Evolutionary conservation across 2,888 invertebrate species (phyloP), one percentile per base, ranked within the genome.

Genomic region (Harpagoxenus sublaevis): DNA sequence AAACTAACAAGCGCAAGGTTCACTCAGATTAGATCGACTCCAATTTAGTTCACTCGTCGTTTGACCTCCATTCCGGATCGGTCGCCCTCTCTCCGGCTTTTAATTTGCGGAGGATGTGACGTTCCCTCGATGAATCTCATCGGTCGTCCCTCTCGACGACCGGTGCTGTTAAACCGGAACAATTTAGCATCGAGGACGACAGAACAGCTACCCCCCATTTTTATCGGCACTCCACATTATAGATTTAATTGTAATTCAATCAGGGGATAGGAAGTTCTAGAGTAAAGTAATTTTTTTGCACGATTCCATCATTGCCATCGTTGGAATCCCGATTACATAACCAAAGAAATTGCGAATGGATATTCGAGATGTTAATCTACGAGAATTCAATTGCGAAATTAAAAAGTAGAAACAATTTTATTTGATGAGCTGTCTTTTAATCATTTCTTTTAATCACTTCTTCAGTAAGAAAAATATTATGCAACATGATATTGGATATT

Each of bases 21-120:
- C 86, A 86, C 83, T 77, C 83, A 73, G 87, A 90, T 90, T 90
- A 88, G 87, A 90, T 90, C 90, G 86, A 60, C 85, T 85, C 70
- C 84, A 89, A 90, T 90, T 90, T 83, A 90, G 89, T 75, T 84
- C 66, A 77, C 85, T 71, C 86, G 79, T 75, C 79, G 60, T 89
- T 88, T 91, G 90, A 92, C 90, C 92, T 91, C 91, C 83, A 92
- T 92, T 91, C 70, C 81, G 83, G 53, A 70, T 77, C 81, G 86
- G 82, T 65, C 63, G 62, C 51, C 23, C 60, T 79, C 83, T 87
- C 90, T 89, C 88, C 83, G 74, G 84, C 82, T 89, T 91, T 92
- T 88, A 91, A 92, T 91, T 90, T 87, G 87, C 85, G 86, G 89
- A 92, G 92, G 92, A 92, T 92, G 92, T 89, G 89, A 92, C 91